Percentiles rank a stretch among this genome's conserved stretches.
These are phyloP conservation scores for Orthosia incerta DNA, from an alignment of 2,888 invertebrate species.

Conservation along the genomic window DNA sequence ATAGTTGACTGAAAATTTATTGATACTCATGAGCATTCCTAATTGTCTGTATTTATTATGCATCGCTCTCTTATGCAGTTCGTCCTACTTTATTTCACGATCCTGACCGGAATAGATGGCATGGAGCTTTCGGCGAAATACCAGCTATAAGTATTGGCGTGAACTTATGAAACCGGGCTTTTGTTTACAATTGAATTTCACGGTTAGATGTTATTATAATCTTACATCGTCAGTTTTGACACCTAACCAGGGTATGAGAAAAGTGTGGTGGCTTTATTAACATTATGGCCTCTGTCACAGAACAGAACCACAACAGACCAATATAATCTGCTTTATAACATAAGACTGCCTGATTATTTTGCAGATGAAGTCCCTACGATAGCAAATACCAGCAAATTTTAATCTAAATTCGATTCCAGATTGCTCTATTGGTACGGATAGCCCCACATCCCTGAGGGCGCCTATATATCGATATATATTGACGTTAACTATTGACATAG, in stretches of 20 bases:
- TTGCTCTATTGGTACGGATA: conserved; percentile 10
- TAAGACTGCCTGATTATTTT: conserved; percentile 14
- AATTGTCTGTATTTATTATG: neutral
- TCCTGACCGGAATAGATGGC: neutral
- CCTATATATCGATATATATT: conserved; percentile 61
- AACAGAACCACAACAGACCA: neutral
- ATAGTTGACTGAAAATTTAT: neutral
- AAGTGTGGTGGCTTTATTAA: neutral
- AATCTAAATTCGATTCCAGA: conserved; percentile 46
- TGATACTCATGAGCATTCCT: conserved; percentile 9
- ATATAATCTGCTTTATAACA: neutral
- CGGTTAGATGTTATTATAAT: conserved; percentile 3
- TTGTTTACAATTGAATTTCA: neutral
- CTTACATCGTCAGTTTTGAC: neutral
- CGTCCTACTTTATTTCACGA: neutral
- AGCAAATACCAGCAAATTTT: conserved; percentile 27
- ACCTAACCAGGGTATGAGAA: neutral
- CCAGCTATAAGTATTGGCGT: neutral
- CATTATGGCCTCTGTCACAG: too few relatives aligned
- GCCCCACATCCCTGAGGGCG: conserved; percentile 44
- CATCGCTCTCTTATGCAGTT: neutral
- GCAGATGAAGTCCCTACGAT: conserved; percentile 16
- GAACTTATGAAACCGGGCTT: neutral
- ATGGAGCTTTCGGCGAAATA: neutral
- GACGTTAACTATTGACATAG: conserved; percentile 76